Evolutionary conservation across 2,888 invertebrate genomes (phyloP).

Genomic region (Iphiclides podalirius): DNA sequence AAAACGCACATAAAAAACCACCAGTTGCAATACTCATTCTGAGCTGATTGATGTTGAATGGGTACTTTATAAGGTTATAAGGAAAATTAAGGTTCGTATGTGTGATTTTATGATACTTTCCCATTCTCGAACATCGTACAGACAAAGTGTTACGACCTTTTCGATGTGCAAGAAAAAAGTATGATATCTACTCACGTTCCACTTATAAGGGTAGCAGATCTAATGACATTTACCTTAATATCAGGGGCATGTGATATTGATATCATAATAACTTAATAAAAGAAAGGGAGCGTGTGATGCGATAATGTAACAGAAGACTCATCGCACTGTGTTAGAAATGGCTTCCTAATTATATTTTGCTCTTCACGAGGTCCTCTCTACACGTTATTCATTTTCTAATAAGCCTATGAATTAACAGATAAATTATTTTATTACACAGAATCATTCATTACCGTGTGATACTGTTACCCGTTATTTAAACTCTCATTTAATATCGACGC

Average conservation of each 20-base stretch:
- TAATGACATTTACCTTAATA: constrained; percentile 59
- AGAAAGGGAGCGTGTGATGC: constrained; percentile 19
- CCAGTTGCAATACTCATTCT: neutral
- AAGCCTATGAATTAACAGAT: neutral
- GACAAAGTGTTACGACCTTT: constrained; percentile 60
- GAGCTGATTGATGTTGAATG: neutral
- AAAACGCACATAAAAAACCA: neutral
- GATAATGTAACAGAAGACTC: constrained; percentile 19
- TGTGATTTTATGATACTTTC: constrained; percentile 67
- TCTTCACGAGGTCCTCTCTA: constrained; percentile 1
- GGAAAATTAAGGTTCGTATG: constrained; percentile 47
- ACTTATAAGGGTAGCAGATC: constrained; percentile 42
- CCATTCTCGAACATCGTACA: constrained; percentile 59
- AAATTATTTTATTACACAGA: no score
- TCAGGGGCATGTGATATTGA: constrained; percentile 36
- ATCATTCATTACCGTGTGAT: no score
- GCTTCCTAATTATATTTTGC: constrained; percentile 17
- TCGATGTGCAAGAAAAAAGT: constrained; percentile 48
- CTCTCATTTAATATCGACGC: no score
- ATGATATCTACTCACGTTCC: constrained; percentile 44
- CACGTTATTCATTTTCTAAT: neutral
- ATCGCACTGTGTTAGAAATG: constrained; percentile 8
- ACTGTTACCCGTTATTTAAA: no score
- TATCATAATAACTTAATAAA: constrained; percentile 23
- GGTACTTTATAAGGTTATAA: constrained; percentile 50